Evolutionary conservation across 2,113 vertebrate genomes (phyloP), one percentile per base, ranked within the genome.

Genomic region (Chiloscyllium plagiosum): DNA sequence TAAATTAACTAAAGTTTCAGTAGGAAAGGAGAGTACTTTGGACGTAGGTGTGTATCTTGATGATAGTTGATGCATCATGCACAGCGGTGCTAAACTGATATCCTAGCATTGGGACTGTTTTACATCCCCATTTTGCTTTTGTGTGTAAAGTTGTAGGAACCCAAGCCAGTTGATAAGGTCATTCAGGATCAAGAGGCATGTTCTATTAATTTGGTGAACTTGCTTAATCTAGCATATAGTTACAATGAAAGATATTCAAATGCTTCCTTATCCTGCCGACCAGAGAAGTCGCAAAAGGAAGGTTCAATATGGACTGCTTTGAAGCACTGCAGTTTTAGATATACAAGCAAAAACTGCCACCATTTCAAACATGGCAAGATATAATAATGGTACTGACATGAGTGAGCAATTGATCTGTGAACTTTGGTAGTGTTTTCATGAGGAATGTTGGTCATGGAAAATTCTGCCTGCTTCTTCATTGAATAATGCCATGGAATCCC

Each of bases 361-460:
- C 19, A 2, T 93, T 93, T 68, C 33, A 3, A 92, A 66, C 61
- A n/a, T 17, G 52, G 89, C 89, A 92, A 66, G 89, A 92, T 22
- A n/a, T 20, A 93, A 56, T n/a, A 19, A n/a, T 24, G 26, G 89
- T 29, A 92, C 7, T n/a, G 17, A 93, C 2, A 93, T 93, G n/a
- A 68, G 33, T 93, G n/a, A 93, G 61, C 61, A 66, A 93, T 93
- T 37, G 37, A 33, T 22, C 17, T 93, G 89, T 93, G 89, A 93
- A 93, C 66, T 93, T 37, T 66, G 52, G 61, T 13, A 22, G 17
- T 93, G n/a, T 17, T n/a, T 66, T 5, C 22, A 93, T 17, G 65
- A 66, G 85, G 52, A 61, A 90, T n/a, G 87, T 6, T 90, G 87
- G 56, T 90, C 52, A 90, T 29, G 12, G 61, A 68, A 93, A 37